These are phyloP conservation scores for Herpailurus yagouaroundi DNA, from an alignment of 2,113 vertebrate genomes.

Conservation along the genomic window DNA sequence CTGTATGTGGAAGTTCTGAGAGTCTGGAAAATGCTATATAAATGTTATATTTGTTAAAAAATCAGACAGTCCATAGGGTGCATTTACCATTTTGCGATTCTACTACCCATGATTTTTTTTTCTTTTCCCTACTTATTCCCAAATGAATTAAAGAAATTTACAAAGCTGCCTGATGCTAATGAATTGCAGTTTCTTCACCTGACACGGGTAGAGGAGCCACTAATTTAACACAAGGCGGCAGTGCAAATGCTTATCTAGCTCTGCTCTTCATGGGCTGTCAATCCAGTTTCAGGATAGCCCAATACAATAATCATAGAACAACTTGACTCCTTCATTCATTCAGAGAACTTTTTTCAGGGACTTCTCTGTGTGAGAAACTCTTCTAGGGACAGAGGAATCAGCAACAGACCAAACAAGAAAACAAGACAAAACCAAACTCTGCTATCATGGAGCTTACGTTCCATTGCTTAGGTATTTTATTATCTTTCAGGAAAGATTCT, in stretches of 20 bases:
- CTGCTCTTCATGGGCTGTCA: neutral
- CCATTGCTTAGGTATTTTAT: neutral
- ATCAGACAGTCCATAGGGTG: too few species aligned
- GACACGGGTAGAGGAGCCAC: neutral
- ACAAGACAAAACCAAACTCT: neutral
- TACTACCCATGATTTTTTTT: neutral
- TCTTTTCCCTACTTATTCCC: neutral
- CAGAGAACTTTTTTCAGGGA: neutral
- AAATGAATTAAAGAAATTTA: neutral
- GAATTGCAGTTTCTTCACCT: neutral
- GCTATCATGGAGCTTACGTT: neutral
- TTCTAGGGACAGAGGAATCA: neutral
- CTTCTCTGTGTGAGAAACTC: too few species aligned
- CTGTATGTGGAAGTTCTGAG: neutral
- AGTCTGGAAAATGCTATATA: neutral
- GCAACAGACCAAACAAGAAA: neutral
- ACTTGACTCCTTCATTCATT: neutral
- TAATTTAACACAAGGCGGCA: neutral
- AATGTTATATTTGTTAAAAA: neutral
- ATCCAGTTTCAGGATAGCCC: neutral
- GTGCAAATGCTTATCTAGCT: neutral
- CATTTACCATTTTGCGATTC: neutral
- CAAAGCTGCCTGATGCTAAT: neutral
- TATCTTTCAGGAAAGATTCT: neutral
- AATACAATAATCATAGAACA: neutral